Conservation (phyloP, 1,140 invertebrate species). For the Drosophila navojoa region DNA sequence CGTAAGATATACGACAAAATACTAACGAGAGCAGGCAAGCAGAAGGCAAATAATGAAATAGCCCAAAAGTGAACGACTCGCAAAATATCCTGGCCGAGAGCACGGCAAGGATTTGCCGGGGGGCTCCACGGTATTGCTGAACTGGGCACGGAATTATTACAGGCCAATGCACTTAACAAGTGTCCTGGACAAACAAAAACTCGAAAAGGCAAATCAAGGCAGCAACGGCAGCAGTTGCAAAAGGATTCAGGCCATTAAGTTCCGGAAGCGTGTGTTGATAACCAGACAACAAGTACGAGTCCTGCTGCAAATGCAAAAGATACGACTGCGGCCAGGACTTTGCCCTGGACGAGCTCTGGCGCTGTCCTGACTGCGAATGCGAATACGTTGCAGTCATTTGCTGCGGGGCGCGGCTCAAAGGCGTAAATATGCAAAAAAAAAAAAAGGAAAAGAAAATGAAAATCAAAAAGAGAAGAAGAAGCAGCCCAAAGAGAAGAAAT, state of each 20-base stretch:
- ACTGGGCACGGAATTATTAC: slow-evolving; percentile 47
- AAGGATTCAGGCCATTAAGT: slow-evolving; percentile 84
- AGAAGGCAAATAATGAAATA: slow-evolving; percentile 13
- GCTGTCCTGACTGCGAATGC: slow-evolving; percentile 45
- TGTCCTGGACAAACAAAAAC: slow-evolving; percentile 22
- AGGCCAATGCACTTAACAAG: slow-evolving; percentile 67
- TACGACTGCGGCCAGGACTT: slow-evolving; percentile 21
- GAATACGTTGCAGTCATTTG: slow-evolving; percentile 66
- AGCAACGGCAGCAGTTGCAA: slow-evolving; percentile 42
- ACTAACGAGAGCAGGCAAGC: slow-evolving; percentile 30
- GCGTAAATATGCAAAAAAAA: slow-evolving; percentile 8
- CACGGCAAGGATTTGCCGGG: background rate
- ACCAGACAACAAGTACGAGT: slow-evolving; percentile 71
- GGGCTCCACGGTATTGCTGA: slow-evolving; percentile 15
- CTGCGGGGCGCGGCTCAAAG: slow-evolving; percentile 5
- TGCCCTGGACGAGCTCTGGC: slow-evolving; percentile 5
- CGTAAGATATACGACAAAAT: slow-evolving; percentile 39
- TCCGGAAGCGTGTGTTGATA: slow-evolving; percentile 78
- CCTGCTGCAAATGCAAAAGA: slow-evolving; percentile 33
- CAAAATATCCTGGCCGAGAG: slow-evolving; percentile 1
- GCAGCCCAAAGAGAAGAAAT: slow-evolving; percentile 35
- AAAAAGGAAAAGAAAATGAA: background rate
- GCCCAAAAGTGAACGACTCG: background rate
- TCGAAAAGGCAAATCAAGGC: slow-evolving; percentile 54
- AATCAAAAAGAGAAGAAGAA: too few species aligned